These are phyloP conservation scores for Actenoides hombroni DNA, from an alignment of 2,113 vertebrate genomes.

Conservation along the genomic window DNA sequence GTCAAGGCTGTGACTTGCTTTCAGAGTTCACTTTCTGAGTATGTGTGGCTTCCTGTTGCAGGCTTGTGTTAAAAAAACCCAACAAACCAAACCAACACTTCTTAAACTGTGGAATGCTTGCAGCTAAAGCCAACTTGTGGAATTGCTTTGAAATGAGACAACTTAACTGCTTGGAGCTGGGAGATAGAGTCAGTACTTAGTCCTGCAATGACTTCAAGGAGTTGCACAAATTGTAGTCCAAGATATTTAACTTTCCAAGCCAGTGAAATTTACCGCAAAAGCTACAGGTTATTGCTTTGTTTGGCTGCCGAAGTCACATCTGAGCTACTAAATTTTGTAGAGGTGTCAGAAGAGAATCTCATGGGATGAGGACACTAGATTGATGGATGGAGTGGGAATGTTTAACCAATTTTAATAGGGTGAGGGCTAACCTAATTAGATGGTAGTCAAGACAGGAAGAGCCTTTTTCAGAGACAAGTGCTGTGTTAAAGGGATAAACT, in stretches of 20 bases:
- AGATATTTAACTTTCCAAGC: conserved; percentile 26
- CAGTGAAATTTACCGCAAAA: conserved; percentile 20
- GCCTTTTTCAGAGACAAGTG: background rate
- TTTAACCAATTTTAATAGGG: background rate
- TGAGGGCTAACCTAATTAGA: background rate
- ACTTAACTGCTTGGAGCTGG: background rate
- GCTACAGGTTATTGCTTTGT: conserved; percentile 36
- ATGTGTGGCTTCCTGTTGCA: conserved; percentile 25
- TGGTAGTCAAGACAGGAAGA: background rate
- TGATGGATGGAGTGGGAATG: background rate
- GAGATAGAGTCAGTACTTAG: background rate
- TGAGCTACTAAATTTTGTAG: conserved; percentile 13
- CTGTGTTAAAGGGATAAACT: background rate
- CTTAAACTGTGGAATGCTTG: conserved; percentile 43
- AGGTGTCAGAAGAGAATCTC: conserved; percentile 6
- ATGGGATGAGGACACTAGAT: background rate
- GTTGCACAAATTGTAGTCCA: background rate
- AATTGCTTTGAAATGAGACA: conserved; percentile 42
- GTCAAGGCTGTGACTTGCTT: background rate
- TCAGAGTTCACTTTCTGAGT: conserved; percentile 19
- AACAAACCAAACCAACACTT: background rate
- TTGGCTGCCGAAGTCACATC: background rate
- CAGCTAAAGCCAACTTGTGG: conserved; percentile 9
- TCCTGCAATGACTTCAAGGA: background rate
- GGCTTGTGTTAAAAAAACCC: background rate